Evolutionary conservation across 2,888 invertebrate genomes (phyloP), one percentile per base, ranked within the genome.

Genomic region (Synanthedon andrenaeformis): DNA sequence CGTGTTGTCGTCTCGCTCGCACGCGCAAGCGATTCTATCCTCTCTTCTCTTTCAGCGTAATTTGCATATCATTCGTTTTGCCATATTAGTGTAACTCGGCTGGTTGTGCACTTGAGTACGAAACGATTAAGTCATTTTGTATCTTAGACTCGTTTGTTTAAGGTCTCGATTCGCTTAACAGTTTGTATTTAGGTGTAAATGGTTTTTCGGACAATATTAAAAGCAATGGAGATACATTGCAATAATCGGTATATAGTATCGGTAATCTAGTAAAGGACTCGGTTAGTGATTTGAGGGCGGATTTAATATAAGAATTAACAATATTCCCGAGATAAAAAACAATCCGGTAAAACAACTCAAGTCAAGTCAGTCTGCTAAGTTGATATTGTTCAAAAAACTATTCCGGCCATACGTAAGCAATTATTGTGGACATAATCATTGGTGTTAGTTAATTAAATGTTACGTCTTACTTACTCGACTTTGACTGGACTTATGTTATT

Each of bases 61-160:
- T 35, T 62, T 75, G 80, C 82, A 84, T 83, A 83, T 83, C 83
- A 83, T 68, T 78, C 70, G 77, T 82, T 82, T 82, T 84, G 85
- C 84, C 85, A 85, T 85, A 84, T 81, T 85, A 85, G 84, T 66
- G 71, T 80, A 80, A 49, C 12, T 17, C 19, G 49, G 11, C 49
- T 11, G 49, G 17, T 14, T 42, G 1, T 13, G 12, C 45, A 13
- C 45, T 45, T 10, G 3, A 35, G 1, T 45, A 45, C 11, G 3
- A 14, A 45, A 45, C 45, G n/a, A 1, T 13, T 45, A 45, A 45
- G 45, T 4, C 6, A 3, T 13, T 45, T 45, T 45, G 14, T 8
- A 45, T 14, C 14, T 11, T 12, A n/a, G 0, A 1, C 12, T 5
- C n/a, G 0, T 1, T 6, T 10, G 35, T 35, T 35, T 45, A 45